Evolutionary conservation across 2,888 invertebrate genomes (phyloP).

Genomic region (Pristionchus maxplancki): DNA sequence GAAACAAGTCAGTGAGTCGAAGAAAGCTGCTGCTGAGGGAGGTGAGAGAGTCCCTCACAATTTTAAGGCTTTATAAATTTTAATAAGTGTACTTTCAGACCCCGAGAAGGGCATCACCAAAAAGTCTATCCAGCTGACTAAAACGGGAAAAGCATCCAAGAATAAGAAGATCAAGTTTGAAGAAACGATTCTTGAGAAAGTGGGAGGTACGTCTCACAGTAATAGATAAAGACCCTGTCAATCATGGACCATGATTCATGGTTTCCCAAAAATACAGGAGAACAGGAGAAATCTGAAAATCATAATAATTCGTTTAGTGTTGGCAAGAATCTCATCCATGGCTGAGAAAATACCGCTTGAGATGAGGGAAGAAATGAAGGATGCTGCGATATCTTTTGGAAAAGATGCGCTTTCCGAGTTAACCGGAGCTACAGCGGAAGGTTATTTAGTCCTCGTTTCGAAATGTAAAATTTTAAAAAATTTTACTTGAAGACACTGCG

Average conservation of each 20-base stretch:
- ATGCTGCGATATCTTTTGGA: not conserved
- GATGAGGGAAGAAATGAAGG: not conserved
- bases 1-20: not conserved
- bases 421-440: not conserved
- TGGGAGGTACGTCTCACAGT: too few species aligned
- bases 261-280: too few species aligned
- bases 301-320: not conserved
- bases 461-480: not conserved
- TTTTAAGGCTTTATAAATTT: too few species aligned
- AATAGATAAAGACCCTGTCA: too few species aligned
- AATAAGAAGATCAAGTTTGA: not conserved
- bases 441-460: not conserved
- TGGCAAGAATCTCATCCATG: not conserved
- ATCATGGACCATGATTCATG: too few species aligned
- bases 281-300: too few species aligned
- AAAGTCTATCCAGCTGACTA: not conserved
- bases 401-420: not conserved
- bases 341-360: not conserved
- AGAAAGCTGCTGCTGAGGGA: not conserved
- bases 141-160: too few species aligned
- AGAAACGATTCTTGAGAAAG: not conserved
- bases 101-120: not conserved
- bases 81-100: too few species aligned
- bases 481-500: not conserved
- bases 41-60: too few species aligned